phyloP scores from a whole-genome alignment of 2,797 vertebrate species.

The Sebastolobus altivelis region DNA sequence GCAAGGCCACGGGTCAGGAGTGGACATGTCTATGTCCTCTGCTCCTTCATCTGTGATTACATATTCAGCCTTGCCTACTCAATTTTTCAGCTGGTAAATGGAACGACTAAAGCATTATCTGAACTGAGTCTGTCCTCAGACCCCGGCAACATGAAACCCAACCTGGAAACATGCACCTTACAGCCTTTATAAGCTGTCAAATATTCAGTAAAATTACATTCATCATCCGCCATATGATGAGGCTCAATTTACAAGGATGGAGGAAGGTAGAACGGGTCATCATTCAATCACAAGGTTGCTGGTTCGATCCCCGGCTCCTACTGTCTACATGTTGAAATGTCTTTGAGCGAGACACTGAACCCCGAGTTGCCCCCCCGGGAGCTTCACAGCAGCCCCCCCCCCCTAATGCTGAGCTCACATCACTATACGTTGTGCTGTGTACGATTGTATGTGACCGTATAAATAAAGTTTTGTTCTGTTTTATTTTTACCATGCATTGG shows the following conservation, averaged over 20 bases:
- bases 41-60: conserved; percentile 19
- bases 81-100: conserved; percentile 7
- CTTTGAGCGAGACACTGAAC: too few relatives aligned
- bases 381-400: too few relatives aligned
- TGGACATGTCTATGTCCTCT: conserved; percentile 14
- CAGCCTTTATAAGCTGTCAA: background rate
- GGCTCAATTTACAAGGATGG: too few relatives aligned
- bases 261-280: too few relatives aligned
- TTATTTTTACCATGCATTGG: background rate
- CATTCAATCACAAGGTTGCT: too few relatives aligned
- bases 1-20: conserved; percentile 25
- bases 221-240: background rate
- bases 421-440: too few relatives aligned
- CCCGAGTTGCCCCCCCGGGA: too few relatives aligned
- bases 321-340: too few relatives aligned
- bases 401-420: too few relatives aligned
- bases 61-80: conserved; percentile 26
- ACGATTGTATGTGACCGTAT: too few relatives aligned
- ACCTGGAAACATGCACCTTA: background rate
- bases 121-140: background rate
- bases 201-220: background rate
- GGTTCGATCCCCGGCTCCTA: too few relatives aligned
- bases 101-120: conserved; percentile 15
- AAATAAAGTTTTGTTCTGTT: background rate
- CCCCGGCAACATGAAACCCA: background rate